These are phyloP conservation scores for Agriopis aurantiaria DNA, from an alignment of 2,888 invertebrate species.

Conservation along the genomic window DNA sequence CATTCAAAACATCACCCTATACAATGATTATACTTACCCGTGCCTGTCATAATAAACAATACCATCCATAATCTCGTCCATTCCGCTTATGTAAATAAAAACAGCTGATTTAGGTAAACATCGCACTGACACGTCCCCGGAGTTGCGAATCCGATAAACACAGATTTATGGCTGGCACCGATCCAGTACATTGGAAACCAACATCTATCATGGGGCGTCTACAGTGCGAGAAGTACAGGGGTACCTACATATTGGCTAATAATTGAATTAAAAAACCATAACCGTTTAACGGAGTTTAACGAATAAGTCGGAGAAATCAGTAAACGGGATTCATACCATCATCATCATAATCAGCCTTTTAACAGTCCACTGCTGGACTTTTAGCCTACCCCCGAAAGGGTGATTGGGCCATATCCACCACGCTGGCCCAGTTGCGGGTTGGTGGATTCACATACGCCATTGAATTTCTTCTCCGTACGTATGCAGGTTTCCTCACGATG, in stretches of 20 bases:
- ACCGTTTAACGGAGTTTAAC: too few relatives aligned
- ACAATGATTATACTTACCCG: not conserved
- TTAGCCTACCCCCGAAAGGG: too few relatives aligned
- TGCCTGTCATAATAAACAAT: conserved; percentile 4
- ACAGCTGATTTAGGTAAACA: conserved; percentile 21
- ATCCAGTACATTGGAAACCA: conserved; percentile 53
- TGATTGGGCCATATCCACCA: too few relatives aligned
- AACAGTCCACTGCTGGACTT: too few relatives aligned
- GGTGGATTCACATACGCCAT: too few relatives aligned
- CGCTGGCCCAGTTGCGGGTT: too few relatives aligned
- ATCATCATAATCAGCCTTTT: too few relatives aligned
- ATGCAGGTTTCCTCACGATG: too few relatives aligned
- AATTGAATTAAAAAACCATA: too few relatives aligned
- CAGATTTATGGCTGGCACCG: conserved; percentile 50
- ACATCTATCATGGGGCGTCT: conserved; percentile 50
- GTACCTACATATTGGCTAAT: not conserved
- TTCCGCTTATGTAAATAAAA: conserved; percentile 24
- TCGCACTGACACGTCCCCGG: conserved; percentile 29
- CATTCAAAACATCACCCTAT: not conserved
- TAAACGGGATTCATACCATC: too few relatives aligned
- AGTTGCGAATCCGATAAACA: conserved; percentile 44
- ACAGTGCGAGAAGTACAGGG: conserved; percentile 1
- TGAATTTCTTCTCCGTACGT: too few relatives aligned
- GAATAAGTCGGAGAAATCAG: too few relatives aligned
- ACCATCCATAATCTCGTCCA: conserved; percentile 15